A percentile compares a stretch with the other conserved stretches of the same genome.
phyloP scores from a whole-genome alignment of 2,797 vertebrate genomes.

The Squalus acanthias region DNA sequence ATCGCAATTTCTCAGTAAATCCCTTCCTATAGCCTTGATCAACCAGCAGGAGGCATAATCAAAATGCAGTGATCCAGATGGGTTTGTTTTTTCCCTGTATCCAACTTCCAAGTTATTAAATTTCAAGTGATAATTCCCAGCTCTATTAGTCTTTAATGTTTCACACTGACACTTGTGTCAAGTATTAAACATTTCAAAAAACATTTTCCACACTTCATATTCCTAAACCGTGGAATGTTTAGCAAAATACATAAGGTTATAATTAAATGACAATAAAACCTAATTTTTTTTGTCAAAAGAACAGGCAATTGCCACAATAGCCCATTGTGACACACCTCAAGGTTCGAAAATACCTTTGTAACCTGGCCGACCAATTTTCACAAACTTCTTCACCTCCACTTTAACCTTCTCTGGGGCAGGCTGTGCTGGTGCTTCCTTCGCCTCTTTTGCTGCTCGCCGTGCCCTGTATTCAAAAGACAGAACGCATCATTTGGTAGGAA shows the following conservation, averaged over 20 bases:
- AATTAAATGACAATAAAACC: neutral
- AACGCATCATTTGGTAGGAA: neutral
- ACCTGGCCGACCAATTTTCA: constrained; percentile 92
- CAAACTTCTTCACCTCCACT: constrained; percentile 96
- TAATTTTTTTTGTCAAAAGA: neutral
- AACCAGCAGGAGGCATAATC: constrained; percentile 3
- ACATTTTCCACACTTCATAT: neutral
- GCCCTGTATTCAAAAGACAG: constrained; percentile 60
- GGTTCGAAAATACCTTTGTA: constrained; percentile 75
- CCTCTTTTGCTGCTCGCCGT: constrained; percentile 89
- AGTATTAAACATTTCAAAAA: neutral
- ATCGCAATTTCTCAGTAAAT: neutral
- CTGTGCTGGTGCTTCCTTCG: constrained; percentile 92
- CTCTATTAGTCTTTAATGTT: neutral
- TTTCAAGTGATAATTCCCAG: neutral
- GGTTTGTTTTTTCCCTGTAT: neutral
- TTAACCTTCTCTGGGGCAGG: constrained; percentile 95
- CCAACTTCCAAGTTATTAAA: neutral
- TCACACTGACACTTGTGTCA: neutral
- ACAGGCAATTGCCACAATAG: neutral
- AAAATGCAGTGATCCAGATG: neutral
- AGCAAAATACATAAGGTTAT: neutral
- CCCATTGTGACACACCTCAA: neutral
- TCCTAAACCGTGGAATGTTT: neutral
- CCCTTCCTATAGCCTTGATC: neutral